Evolutionary conservation across 2,888 invertebrate species (phyloP).

Genomic region (Notodonta ziczac): DNA sequence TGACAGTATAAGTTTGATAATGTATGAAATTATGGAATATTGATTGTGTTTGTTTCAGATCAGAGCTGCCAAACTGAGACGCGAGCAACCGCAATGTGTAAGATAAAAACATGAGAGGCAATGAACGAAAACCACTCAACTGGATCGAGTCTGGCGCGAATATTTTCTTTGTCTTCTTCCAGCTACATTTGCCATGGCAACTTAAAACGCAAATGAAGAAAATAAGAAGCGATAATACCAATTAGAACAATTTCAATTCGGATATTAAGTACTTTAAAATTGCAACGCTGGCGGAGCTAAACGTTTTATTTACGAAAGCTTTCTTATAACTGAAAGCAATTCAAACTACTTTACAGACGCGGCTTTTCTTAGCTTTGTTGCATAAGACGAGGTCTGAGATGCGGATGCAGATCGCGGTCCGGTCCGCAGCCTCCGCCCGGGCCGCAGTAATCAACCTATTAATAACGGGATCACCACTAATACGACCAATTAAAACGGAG

Average conservation of each 20-base stretch:
- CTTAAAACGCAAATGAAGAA: not conserved
- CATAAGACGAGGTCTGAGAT: slow-evolving; percentile 50
- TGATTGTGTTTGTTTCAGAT: slow-evolving; percentile 21
- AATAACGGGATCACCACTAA: slow-evolving; percentile 80
- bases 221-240: not conserved
- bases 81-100: slow-evolving; percentile 1
- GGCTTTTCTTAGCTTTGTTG: slow-evolving; percentile 60
- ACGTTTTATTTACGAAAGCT: slow-evolving; percentile 47
- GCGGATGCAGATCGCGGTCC: slow-evolving; percentile 47
- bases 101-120: not conserved
- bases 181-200: too few species aligned
- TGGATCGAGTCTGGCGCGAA: not conserved
- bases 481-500: slow-evolving; percentile 81
- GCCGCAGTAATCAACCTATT: slow-evolving; percentile 83
- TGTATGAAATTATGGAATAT: slow-evolving; percentile 18
- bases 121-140: not conserved
- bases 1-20: slow-evolving; percentile 7
- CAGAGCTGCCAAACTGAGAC: slow-evolving; percentile 14
- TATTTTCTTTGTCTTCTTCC: not conserved
- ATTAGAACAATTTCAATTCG: too few species aligned
- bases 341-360: slow-evolving; percentile 45
- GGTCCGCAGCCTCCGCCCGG: slow-evolving; percentile 42
- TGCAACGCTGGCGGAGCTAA: slow-evolving; percentile 27
- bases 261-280: slow-evolving; percentile 3
- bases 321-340: slow-evolving; percentile 43